phyloP scores from a whole-genome alignment of 1,140 invertebrate genomes.

The Physella acuta region DNA sequence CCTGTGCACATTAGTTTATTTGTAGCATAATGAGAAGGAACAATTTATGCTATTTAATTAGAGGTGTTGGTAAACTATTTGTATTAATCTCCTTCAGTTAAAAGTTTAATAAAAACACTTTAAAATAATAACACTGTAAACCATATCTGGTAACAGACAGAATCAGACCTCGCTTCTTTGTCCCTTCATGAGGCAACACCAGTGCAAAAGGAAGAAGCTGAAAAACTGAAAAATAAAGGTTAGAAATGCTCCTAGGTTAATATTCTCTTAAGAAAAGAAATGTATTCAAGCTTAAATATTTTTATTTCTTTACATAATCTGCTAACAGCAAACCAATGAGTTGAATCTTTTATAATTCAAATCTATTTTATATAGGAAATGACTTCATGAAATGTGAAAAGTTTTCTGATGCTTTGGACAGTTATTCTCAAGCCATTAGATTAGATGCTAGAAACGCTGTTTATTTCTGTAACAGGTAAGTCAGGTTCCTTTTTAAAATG shows the following conservation, averaged over 20 bases:
- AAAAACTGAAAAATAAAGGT: constrained; percentile 54
- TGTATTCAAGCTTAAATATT: not conserved
- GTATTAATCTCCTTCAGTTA: too few relatives aligned
- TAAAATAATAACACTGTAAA: too few relatives aligned
- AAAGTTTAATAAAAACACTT: too few relatives aligned
- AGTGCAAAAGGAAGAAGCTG: constrained; percentile 52
- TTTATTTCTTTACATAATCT: too few relatives aligned
- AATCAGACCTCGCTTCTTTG: constrained; percentile 45
- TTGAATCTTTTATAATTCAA: too few relatives aligned
- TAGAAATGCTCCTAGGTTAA: not conserved
- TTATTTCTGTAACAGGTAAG: constrained; percentile 83
- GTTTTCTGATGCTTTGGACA: constrained; percentile 76
- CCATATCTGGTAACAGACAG: too few relatives aligned
- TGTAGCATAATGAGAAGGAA: too few relatives aligned
- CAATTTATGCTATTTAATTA: too few relatives aligned
- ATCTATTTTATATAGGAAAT: constrained; percentile 69
- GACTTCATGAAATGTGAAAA: constrained; percentile 79
- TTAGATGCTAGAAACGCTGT: constrained; percentile 84
- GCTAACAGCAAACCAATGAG: too few relatives aligned
- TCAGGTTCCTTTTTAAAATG: constrained; percentile 1
- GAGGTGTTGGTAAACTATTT: too few relatives aligned
- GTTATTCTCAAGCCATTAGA: constrained; percentile 82
- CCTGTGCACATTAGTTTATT: too few relatives aligned
- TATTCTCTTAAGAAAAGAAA: not conserved
- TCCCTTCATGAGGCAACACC: constrained; percentile 51